Evolutionary conservation across 2,113 vertebrate species (phyloP).

Genomic region (Illadopsis cleaveri): DNA sequence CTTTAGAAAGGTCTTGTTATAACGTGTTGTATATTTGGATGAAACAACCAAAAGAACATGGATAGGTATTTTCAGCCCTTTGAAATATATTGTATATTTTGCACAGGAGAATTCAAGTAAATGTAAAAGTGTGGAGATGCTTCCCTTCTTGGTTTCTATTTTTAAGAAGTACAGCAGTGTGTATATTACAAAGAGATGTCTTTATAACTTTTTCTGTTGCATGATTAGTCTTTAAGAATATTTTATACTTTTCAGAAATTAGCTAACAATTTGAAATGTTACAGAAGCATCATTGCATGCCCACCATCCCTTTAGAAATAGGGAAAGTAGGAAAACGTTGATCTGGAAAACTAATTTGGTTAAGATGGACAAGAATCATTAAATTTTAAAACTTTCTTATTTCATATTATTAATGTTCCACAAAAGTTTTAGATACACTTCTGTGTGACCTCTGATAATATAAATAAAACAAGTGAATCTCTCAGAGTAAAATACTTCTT

Average conservation of each 20-base stretch:
- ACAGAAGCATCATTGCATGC: neutral
- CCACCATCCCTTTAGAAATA: neutral
- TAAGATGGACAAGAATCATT: neutral
- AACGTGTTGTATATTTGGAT: rapidly evolving
- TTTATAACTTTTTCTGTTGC: neutral
- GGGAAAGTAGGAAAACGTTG: neutral
- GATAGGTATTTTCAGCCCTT: neutral
- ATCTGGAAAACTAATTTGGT: neutral
- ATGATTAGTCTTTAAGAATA: neutral
- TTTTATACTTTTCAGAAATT: neutral
- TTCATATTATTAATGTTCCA: neutral
- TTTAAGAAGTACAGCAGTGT: neutral
- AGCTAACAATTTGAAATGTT: neutral
- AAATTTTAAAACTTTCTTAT: neutral
- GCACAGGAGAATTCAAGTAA: neutral
- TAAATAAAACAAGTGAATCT: neutral
- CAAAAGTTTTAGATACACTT: rapidly evolving
- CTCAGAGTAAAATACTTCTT: neutral
- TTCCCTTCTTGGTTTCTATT: neutral
- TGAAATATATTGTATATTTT: neutral
- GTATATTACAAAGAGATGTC: neutral
- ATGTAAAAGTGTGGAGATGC: neutral
- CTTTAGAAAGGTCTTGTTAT: neutral
- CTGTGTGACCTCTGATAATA: neutral
- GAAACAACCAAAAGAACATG: neutral